phyloP scores from a whole-genome alignment of 2,797 vertebrate species.

The Rhyacichthys aspro region DNA sequence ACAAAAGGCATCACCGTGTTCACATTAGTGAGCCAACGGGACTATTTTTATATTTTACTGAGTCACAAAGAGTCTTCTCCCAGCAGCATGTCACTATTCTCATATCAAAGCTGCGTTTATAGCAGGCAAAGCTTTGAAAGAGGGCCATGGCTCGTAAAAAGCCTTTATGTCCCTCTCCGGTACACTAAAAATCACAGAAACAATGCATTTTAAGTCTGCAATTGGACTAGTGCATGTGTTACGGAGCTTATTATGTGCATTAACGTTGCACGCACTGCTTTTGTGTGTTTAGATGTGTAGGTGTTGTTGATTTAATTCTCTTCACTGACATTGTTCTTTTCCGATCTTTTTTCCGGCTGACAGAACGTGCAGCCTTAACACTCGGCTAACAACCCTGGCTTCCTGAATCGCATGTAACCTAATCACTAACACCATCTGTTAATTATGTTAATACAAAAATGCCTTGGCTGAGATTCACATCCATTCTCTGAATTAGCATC shows the following conservation, averaged over 20 bases:
- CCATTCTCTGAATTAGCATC: constrained; percentile 75
- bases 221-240: constrained; percentile 56
- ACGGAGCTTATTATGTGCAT: constrained; percentile 50
- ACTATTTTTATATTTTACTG: constrained; percentile 75
- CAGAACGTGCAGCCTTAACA: constrained; percentile 74
- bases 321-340: constrained; percentile 73
- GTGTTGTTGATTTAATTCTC: constrained; percentile 71
- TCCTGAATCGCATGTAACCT: constrained; percentile 80
- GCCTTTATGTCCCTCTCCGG: constrained; percentile 71
- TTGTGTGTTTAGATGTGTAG: constrained; percentile 16
- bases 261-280: neutral
- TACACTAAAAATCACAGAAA: constrained; percentile 66
- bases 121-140: constrained; percentile 77
- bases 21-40: constrained; percentile 69
- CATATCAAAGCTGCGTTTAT: constrained; percentile 77
- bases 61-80: constrained; percentile 76
- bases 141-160: constrained; percentile 76
- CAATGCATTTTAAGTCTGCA: constrained; percentile 70
- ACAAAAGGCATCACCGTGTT: constrained; percentile 70
- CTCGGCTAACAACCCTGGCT: constrained; percentile 75
- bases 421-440: constrained; percentile 84
- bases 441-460: constrained; percentile 83
- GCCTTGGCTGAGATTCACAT: constrained; percentile 74
- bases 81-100: constrained; percentile 74
- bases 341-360: constrained; percentile 59